Evolutionary conservation across 2,888 invertebrate species (phyloP).

Genomic region (Galerucella calmariensis): DNA sequence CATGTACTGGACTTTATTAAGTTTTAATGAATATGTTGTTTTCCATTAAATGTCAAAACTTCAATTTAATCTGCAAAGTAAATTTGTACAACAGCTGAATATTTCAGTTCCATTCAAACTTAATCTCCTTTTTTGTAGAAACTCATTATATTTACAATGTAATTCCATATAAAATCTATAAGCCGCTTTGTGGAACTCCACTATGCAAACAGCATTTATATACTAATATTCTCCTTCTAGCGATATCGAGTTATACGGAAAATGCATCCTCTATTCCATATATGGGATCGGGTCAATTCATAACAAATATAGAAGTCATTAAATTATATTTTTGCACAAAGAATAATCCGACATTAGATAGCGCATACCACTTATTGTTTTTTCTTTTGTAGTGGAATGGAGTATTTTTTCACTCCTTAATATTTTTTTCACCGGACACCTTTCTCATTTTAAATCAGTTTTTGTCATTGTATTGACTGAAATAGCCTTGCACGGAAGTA

Average conservation of each 20-base stretch:
- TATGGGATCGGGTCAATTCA: background rate
- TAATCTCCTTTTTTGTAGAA: background rate
- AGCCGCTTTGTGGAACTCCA: background rate
- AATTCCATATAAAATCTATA: background rate
- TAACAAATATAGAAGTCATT: background rate
- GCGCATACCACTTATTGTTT: no score
- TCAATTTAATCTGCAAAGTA: background rate
- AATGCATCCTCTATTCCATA: background rate
- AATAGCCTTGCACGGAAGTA: no score
- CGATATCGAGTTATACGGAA: background rate
- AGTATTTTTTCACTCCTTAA: no score
- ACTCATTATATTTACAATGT: background rate
- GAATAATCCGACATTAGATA: background rate
- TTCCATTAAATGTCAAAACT: background rate
- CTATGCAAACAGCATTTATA: background rate
- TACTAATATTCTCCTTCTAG: slow-evolving; percentile 4
- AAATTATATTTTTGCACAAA: background rate
- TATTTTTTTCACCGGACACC: no score
- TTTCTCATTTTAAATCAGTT: no score
- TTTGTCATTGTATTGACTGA: no score
- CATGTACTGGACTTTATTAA: no score
- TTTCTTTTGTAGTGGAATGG: no score
- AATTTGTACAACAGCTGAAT: background rate
- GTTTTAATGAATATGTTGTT: background rate
- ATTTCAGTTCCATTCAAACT: background rate